These are phyloP conservation scores for Lepeophtheirus nordmannii DNA, from an alignment of 2,888 invertebrate genomes.

Conservation along the genomic window DNA sequence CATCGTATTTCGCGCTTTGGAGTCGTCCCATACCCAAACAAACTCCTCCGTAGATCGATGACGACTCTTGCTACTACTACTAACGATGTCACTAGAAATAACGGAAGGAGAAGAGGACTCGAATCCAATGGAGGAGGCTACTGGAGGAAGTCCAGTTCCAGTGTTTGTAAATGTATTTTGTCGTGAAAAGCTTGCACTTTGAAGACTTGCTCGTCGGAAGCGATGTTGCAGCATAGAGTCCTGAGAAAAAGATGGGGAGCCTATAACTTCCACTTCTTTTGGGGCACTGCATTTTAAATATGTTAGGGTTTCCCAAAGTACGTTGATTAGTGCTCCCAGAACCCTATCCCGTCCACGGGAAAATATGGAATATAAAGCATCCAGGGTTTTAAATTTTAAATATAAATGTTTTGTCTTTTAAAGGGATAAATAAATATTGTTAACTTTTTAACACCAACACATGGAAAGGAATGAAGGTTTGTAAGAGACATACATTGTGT, in stretches of 20 bases:
- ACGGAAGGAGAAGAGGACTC: not conserved
- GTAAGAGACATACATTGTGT: no score
- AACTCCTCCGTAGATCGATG: conserved; percentile 6
- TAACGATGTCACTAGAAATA: not conserved
- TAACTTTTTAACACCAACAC: no score
- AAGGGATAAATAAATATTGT: not conserved
- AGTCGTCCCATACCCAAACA: conserved; percentile 16
- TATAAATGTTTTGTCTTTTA: not conserved
- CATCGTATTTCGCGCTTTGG: not conserved
- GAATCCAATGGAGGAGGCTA: not conserved
- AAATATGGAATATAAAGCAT: not conserved
- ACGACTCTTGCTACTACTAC: not conserved
- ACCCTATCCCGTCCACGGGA: not conserved
- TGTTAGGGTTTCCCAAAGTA: not conserved
- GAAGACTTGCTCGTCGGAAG: not conserved
- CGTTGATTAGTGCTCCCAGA: not conserved
- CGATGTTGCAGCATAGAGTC: not conserved
- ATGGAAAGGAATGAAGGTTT: no score
- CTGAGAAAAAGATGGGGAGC: not conserved
- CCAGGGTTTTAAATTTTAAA: not conserved
- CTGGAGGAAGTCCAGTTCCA: not conserved
- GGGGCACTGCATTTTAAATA: not conserved
- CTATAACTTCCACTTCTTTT: not conserved
- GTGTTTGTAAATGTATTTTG: not conserved
- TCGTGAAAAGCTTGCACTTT: not conserved